phyloP scores from a whole-genome alignment of 2,888 invertebrate species.

The Nemapogon koenigi region DNA sequence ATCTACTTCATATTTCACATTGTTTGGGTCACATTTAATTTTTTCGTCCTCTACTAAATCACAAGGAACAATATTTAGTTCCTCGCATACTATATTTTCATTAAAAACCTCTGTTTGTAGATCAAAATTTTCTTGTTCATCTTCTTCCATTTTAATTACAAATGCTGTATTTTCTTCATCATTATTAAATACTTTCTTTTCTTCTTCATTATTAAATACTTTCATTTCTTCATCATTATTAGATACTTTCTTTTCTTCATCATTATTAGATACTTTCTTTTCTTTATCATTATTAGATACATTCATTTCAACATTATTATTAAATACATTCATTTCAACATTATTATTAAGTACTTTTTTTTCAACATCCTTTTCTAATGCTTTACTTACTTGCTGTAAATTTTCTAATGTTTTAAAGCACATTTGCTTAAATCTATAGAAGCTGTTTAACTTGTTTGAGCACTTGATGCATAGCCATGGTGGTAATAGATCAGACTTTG shows the following conservation, averaged over 20 bases:
- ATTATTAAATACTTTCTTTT: too few relatives aligned
- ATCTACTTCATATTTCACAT: not conserved
- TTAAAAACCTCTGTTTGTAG: too few relatives aligned
- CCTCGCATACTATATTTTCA: too few relatives aligned
- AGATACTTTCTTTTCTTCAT: not conserved
- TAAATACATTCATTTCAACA: not conserved
- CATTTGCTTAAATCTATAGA: slow-evolving; percentile 2
- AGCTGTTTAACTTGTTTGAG: slow-evolving; percentile 3
- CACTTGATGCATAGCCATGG: slow-evolving; percentile 5
- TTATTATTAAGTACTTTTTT: not conserved
- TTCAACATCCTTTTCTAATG: not conserved
- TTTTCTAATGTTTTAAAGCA: slow-evolving; percentile 2
- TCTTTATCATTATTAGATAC: not conserved
- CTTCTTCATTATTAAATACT: too few relatives aligned
- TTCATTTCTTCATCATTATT: not conserved
- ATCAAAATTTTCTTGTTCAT: too few relatives aligned
- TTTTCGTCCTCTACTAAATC: too few relatives aligned
- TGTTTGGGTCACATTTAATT: not conserved
- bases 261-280: not conserved
- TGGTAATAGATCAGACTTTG: slow-evolving; percentile 1
- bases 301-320: not conserved
- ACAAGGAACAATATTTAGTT: too few relatives aligned
- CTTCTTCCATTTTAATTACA: too few relatives aligned
- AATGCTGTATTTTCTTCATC: too few relatives aligned
- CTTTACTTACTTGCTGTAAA: not conserved